These are phyloP conservation scores for Gymnothorax javanicus DNA, from an alignment of 2,797 vertebrate species.

Conservation along the genomic window DNA sequence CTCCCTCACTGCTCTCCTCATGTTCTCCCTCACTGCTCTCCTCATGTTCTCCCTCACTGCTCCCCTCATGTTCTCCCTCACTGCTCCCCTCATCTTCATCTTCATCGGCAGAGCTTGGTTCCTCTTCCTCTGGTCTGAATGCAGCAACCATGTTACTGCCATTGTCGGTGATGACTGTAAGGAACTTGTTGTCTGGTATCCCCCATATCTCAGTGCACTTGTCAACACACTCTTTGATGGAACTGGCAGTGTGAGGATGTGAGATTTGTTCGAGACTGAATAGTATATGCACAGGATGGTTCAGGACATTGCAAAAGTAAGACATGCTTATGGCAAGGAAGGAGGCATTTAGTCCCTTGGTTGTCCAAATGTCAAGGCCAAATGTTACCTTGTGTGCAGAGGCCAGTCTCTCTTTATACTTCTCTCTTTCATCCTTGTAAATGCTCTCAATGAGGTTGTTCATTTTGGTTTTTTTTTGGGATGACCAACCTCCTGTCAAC, in stretches of 20 bases:
- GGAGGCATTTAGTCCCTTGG: not conserved
- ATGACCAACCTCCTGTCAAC: too few relatives aligned
- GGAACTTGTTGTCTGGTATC: not conserved
- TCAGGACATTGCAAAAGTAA: not conserved
- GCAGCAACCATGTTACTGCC: not conserved
- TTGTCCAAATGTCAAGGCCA: not conserved
- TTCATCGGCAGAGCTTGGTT: too few relatives aligned
- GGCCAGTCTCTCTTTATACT: not conserved
- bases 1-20: too few relatives aligned
- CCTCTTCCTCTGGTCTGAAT: not conserved
- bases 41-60: too few relatives aligned
- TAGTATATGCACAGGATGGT: not conserved
- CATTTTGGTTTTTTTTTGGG: too few relatives aligned
- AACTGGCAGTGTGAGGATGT: not conserved
- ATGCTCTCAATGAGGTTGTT: too few relatives aligned
- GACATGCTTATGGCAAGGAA: not conserved
- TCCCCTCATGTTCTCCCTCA: too few relatives aligned
- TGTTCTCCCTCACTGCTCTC: too few relatives aligned
- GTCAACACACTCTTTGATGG: not conserved
- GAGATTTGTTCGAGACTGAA: not conserved
- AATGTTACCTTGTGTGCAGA: not conserved
- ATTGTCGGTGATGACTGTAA: conserved; percentile 13
- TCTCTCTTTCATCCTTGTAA: too few relatives aligned
- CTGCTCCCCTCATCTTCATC: too few relatives aligned
- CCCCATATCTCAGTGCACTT: not conserved